phyloP scores from a whole-genome alignment of 2,113 vertebrate species.

The Daubentonia madagascariensis region DNA sequence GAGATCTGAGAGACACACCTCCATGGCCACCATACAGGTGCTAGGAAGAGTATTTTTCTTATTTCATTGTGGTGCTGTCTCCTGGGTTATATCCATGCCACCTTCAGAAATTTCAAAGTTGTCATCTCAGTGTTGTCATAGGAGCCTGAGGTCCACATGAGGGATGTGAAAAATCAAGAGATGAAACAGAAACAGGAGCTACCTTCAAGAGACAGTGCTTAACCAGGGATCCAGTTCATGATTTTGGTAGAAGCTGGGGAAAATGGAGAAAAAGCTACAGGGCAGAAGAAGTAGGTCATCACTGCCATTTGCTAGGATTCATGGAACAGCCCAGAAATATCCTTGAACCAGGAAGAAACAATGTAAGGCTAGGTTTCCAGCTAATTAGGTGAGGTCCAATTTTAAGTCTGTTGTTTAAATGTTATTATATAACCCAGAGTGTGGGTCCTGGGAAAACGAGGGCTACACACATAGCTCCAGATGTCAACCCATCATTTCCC shows the following conservation, averaged over 20 bases:
- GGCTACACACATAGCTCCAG: neutral
- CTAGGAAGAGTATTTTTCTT: neutral
- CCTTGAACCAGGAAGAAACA: neutral
- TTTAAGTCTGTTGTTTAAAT: neutral
- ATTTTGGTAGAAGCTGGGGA: neutral
- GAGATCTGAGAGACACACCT: neutral
- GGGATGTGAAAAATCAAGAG: neutral
- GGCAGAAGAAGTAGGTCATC: neutral
- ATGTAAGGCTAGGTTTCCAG: neutral
- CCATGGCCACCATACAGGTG: neutral
- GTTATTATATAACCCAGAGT: neutral
- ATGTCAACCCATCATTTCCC: neutral
- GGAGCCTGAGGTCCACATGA: neutral
- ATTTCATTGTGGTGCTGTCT: neutral
- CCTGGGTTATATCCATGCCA: neutral
- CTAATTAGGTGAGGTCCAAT: neutral
- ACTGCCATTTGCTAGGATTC: neutral
- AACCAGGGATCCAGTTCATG: neutral
- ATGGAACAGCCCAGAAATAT: neutral
- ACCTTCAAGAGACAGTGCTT: neutral
- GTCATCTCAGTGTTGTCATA: neutral
- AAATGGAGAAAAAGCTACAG: neutral
- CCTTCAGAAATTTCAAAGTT: neutral
- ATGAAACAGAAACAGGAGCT: neutral
- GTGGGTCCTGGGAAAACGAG: neutral